phyloP scores from a whole-genome alignment of 2,888 invertebrate species.

The Habroteleia sp. region DNA sequence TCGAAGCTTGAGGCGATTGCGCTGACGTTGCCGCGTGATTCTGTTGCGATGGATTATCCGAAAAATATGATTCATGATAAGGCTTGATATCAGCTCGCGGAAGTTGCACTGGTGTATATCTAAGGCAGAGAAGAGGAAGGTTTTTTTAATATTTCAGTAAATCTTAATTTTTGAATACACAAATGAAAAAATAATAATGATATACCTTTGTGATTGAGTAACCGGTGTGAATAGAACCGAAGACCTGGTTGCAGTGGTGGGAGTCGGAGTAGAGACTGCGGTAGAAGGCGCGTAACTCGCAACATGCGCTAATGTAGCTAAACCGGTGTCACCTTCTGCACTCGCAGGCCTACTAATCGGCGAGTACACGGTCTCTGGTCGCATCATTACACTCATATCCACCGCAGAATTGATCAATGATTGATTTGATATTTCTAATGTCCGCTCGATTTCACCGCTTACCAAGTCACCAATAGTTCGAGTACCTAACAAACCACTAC shows the following conservation, averaged over 20 bases:
- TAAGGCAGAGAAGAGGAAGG: too few relatives aligned
- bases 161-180: too few relatives aligned
- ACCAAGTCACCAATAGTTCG: conserved; percentile 94
- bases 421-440: conserved; percentile 93
- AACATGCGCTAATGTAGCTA: conserved; percentile 79
- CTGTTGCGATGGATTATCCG: conserved; percentile 82
- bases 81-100: conserved; percentile 88
- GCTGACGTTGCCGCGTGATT: conserved; percentile 69
- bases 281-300: conserved; percentile 78
- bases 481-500: conserved; percentile 82
- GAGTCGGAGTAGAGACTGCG: conserved; percentile 72
- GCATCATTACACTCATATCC: conserved; percentile 89
- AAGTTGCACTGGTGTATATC: conserved; percentile 83
- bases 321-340: conserved; percentile 80
- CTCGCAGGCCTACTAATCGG: conserved; percentile 83
- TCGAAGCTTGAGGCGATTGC: conserved; percentile 67
- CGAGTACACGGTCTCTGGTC: conserved; percentile 83
- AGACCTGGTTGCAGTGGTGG: conserved; percentile 75
- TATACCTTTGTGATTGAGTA: conserved; percentile 78
- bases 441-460: conserved; percentile 93
- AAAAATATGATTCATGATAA: conserved; percentile 87
- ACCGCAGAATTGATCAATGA: conserved; percentile 93
- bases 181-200: background rate
- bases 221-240: conserved; percentile 78
- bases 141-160: too few relatives aligned